Evolutionary conservation across 2,797 vertebrate species (phyloP).

Genomic region (Adrianichthys oophorus): DNA sequence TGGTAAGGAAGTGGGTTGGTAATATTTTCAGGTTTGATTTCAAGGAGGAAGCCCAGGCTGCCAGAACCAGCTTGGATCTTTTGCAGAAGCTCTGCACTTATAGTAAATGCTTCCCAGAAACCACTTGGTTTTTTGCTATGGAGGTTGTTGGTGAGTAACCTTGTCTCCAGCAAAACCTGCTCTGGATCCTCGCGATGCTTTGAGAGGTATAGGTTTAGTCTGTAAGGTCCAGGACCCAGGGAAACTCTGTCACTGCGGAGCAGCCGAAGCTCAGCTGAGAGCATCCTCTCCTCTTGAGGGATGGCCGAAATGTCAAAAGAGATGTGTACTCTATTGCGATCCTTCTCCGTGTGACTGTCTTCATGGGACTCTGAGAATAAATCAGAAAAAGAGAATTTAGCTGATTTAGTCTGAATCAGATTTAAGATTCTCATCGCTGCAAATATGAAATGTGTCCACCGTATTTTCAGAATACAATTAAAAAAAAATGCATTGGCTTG

Average conservation of each 20-base stretch:
- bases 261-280: constrained; percentile 82
- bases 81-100: constrained; percentile 71
- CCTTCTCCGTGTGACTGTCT: constrained; percentile 31
- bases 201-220: constrained; percentile 76
- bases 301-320: constrained; percentile 83
- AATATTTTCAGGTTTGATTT: constrained; percentile 70
- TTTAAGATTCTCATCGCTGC: not conserved
- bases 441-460: not conserved
- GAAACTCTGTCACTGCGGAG: constrained; percentile 46
- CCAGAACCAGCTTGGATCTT: constrained; percentile 45
- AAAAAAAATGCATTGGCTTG: not conserved
- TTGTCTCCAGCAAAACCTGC: constrained; percentile 73
- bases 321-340: constrained; percentile 64
- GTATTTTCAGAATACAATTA: not conserved
- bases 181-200: constrained; percentile 45
- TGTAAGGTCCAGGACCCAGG: constrained; percentile 54
- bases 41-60: constrained; percentile 74
- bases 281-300: constrained; percentile 78
- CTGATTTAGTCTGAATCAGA: constrained; percentile 13
- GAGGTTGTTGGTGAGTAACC: constrained; percentile 53
- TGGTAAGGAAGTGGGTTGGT: constrained; percentile 38
- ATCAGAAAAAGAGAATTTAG: constrained; percentile 5
- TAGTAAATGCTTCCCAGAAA: constrained; percentile 80
- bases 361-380: constrained; percentile 36
- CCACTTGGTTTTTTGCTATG: constrained; percentile 27